These are phyloP conservation scores for Coleophora deauratella DNA, from an alignment of 2,888 invertebrate species.

Conservation along the genomic window DNA sequence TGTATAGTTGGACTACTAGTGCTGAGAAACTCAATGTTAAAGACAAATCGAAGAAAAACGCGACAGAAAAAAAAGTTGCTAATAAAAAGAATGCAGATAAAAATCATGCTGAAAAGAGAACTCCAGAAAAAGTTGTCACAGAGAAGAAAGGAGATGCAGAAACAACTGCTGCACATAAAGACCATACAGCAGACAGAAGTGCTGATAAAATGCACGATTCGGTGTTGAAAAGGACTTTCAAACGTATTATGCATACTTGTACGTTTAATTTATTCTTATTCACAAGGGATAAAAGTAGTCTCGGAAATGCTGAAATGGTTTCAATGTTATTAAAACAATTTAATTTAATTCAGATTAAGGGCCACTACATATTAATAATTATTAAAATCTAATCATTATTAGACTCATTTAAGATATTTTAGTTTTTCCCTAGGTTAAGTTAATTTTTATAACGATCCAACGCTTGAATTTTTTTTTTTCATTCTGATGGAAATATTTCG, in stretches of 20 bases:
- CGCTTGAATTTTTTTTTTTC: no score
- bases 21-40: neutral
- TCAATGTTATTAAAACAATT: no score
- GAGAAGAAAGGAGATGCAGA: neutral
- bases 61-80: neutral
- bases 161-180: neutral
- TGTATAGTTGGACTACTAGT: neutral
- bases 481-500: no score
- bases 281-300: no score
- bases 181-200: slow-evolving; percentile 4
- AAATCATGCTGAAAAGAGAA: neutral
- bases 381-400: no score
- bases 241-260: slow-evolving; percentile 4
- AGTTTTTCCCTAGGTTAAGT: no score
- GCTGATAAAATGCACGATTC: slow-evolving; percentile 8
- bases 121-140: neutral
- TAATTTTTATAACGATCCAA: no score
- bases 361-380: no score
- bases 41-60: neutral
- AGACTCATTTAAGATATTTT: no score
- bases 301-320: no score
- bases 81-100: neutral
- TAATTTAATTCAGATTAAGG: no score
- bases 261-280: no score
- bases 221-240: slow-evolving; percentile 7